These are phyloP conservation scores for Morbakka virulenta DNA, from an alignment of 30 jellyfish, hydroid and myxozoan genomes.

Conservation along the genomic window DNA sequence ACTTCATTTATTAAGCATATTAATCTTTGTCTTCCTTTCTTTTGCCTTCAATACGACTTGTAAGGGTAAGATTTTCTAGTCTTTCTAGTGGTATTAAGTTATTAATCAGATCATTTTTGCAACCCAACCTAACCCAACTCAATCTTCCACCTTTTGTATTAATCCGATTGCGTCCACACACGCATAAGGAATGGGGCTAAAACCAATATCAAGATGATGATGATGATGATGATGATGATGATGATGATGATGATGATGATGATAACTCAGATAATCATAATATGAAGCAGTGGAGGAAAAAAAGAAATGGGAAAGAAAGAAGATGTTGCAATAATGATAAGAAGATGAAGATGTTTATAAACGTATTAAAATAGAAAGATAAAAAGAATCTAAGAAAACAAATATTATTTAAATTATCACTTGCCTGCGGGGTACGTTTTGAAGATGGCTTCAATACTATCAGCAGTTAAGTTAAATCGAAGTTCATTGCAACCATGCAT, in stretches of 20 bases:
- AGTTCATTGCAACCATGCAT: conserved; percentile 97
- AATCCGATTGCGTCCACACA: too few species aligned
- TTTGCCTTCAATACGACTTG: too few species aligned
- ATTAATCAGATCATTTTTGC: too few species aligned
- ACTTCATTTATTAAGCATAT: too few species aligned
- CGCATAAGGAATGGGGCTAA: too few species aligned
- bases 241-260: not conserved
- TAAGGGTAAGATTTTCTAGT: too few species aligned
- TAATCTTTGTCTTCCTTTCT: too few species aligned
- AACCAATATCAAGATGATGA: not conserved
- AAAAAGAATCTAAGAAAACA: not conserved
- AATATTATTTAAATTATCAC: not conserved
- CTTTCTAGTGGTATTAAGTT: not conserved
- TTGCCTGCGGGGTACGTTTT: conserved; percentile 92
- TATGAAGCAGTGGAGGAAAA: not conserved
- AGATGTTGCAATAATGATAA: too few species aligned
- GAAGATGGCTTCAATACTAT: conserved; percentile 88
- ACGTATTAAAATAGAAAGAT: not conserved
- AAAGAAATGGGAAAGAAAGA: too few species aligned
- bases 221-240: not conserved
- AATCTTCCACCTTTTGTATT: too few species aligned
- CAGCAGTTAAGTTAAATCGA: conserved; percentile 89
- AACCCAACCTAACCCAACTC: too few species aligned
- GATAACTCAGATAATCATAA: not conserved
- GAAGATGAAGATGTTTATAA: too few species aligned